Percentiles rank a stretch among this genome's conserved stretches.
Evolutionary conservation across 2,797 vertebrate genomes (phyloP).

Genomic region (Peromyscus nudipes): DNA sequence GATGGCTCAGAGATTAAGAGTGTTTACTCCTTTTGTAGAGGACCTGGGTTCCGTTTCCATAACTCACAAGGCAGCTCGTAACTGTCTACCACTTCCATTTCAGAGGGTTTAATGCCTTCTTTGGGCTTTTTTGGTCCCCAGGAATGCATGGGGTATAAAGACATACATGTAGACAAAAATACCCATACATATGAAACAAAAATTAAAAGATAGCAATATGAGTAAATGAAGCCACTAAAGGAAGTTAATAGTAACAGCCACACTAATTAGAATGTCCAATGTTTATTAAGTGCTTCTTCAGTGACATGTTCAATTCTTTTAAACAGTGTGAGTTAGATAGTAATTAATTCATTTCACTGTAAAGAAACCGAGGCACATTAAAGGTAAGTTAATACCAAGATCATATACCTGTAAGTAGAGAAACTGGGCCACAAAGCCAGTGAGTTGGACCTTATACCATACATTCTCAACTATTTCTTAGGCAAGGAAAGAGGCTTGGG

Average conservation of each 20-base stretch:
- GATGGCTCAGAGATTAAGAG: not conserved
- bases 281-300: constrained; percentile 8
- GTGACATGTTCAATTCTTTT: not conserved
- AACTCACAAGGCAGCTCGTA: not conserved
- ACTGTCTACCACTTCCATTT: not conserved
- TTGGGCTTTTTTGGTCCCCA: not conserved
- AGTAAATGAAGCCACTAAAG: not conserved
- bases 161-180: not conserved
- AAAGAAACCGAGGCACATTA: not conserved
- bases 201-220: not conserved
- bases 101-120: not conserved
- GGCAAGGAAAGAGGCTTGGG: not conserved
- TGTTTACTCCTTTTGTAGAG: not conserved
- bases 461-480: not conserved
- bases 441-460: no score
- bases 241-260: not conserved
- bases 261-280: not conserved
- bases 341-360: not conserved
- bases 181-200: not conserved
- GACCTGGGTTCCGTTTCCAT: not conserved
- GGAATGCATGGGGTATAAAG: not conserved
- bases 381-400: not conserved
- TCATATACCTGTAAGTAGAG: not conserved
- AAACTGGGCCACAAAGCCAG: not conserved
- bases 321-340: not conserved